Evolutionary conservation across 2,888 invertebrate species (phyloP), one percentile per base, ranked within the genome.

Genomic region (Eumerus sabulonum): DNA sequence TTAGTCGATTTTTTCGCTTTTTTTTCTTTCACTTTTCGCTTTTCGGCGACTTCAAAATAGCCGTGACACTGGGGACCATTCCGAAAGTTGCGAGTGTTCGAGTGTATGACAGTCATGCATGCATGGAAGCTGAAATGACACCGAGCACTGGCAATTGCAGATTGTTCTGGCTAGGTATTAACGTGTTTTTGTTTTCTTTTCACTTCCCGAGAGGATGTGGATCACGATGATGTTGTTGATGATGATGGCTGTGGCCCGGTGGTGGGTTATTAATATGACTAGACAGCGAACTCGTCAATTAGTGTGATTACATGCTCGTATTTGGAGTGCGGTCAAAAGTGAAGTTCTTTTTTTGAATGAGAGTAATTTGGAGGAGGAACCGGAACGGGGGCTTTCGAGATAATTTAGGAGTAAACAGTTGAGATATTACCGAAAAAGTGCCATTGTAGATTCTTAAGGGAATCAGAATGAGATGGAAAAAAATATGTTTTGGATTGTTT

Each of bases 81-180:
- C 7, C 27, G 27, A 27, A 7, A 74, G 68, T 68, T 68, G 74
- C 56, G 59, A 67, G 63, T 35, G 62, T 51, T 67, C 42, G 27
- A 27, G 27, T 27, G 53, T 62, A 68, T 64, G 74, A 54, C 64
- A 74, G 79, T 79, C 79, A 79, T 79, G 79, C 68, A 70, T 79
- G 79, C 79, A 60, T 73, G 77, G 44, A 64, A 79, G 35, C 68
- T 44, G 45, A 59, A 73, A 73, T 68, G 63, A 47, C 77, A 72
- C 56, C 19, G 12, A 40, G 45, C 53, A 35, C 11, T 11, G 11
- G n/a, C 9, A 74, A 79, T 74, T 70, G 64, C 50, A 36, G 57
- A 57, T 54, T 42, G 40, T 40, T 27, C 27, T 27, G n/a, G 36
- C 7, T 36, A 36, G 40, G 45, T 63, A 51, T 16, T 40, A 18